phyloP scores from a whole-genome alignment of 2,888 invertebrate species.

The Calliopum simillimum region DNA sequence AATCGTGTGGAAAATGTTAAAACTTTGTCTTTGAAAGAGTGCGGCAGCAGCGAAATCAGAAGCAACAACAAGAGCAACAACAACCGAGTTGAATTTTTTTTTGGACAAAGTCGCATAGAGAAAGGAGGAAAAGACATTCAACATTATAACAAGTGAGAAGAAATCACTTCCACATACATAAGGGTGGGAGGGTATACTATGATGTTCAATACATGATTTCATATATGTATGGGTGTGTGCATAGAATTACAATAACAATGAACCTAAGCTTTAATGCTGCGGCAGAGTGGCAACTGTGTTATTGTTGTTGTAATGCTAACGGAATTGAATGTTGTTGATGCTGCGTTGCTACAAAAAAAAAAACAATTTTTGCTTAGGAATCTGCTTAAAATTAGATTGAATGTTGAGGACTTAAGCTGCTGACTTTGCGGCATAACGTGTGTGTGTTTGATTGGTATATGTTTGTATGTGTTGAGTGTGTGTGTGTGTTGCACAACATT shows the following conservation, averaged over 20 bases:
- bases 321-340: slow-evolving; percentile 4
- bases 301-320: not conserved
- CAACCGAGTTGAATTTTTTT: not conserved
- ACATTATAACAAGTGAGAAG: not conserved
- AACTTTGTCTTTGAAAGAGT: not conserved
- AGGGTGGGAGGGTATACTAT: no score
- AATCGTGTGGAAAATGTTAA: not conserved
- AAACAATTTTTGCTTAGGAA: slow-evolving; percentile 30
- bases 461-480: slow-evolving; percentile 24
- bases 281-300: not conserved
- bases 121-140: not conserved
- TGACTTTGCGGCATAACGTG: not conserved
- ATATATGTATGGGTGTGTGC: no score
- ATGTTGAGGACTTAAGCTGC: slow-evolving; percentile 35
- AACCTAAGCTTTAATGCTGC: not conserved
- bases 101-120: not conserved
- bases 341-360: not conserved
- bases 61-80: not conserved
- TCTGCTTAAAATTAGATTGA: slow-evolving; percentile 38
- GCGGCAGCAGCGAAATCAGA: not conserved
- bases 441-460: not conserved
- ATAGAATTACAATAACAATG: slow-evolving; percentile 11
- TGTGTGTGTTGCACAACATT: not conserved
- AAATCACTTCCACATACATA: no score
- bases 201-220: not conserved